Conservation (phyloP, 2,888 invertebrate genomes). For the Coenonympha arcania region DNA sequence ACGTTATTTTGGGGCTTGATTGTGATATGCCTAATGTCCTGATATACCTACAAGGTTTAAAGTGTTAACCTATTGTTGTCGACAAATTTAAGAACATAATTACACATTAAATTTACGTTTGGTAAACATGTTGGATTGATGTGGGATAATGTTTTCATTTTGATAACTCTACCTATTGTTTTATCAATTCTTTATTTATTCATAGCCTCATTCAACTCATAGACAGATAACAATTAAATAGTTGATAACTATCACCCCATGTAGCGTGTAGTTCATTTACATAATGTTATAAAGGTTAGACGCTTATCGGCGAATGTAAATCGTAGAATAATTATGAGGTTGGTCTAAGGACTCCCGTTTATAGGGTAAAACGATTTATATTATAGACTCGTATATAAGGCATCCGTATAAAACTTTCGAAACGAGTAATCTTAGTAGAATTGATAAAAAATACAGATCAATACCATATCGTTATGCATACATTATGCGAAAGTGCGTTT, state of each 20-base stretch:
- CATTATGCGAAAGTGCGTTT: no score
- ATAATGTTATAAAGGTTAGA: slow-evolving; percentile 4
- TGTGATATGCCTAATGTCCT: no score
- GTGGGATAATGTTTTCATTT: not conserved
- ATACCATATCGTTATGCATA: no score
- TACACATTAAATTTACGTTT: no score
- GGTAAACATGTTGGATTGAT: not conserved
- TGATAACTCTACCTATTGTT: no score
- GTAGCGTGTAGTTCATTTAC: not conserved
- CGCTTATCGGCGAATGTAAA: slow-evolving; percentile 7
- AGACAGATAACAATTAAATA: not conserved
- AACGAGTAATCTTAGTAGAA: not conserved
- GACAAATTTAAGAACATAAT: no score
- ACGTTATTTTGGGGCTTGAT: no score
- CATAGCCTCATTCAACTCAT: not conserved
- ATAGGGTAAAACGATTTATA: not conserved
- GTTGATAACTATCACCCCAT: slow-evolving; percentile 1
- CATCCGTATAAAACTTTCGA: not conserved
- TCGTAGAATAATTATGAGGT: slow-evolving; percentile 2
- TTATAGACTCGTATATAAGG: not conserved
- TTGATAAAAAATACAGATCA: no score
- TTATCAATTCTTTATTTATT: no score
- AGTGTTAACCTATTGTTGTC: no score
- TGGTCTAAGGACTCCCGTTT: slow-evolving; percentile 3
- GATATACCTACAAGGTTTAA: no score